Conservation (phyloP, 2,113 vertebrate species). For the Nibea coibor region DNA sequence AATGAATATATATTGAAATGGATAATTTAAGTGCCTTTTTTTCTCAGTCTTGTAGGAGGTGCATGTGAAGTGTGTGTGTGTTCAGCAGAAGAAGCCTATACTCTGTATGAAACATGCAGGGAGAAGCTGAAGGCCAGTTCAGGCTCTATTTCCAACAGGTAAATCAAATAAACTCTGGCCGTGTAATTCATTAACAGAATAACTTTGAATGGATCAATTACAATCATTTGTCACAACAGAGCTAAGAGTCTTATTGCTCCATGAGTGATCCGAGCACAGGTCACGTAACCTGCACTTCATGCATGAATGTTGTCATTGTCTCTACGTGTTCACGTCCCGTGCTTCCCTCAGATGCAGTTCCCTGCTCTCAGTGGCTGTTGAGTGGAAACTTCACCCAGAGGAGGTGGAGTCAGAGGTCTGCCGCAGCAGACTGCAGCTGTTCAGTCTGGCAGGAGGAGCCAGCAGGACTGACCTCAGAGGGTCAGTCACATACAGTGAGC, state of each 20-base stretch:
- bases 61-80: conserved; percentile 61
- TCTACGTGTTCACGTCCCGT: conserved; percentile 2
- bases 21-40: too few relatives aligned
- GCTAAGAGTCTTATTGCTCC: neutral
- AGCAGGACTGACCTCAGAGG: conserved; percentile 62
- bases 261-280: neutral
- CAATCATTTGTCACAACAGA: neutral
- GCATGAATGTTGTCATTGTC: neutral
- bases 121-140: conserved; percentile 47
- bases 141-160: conserved; percentile 63
- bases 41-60: conserved; percentile 74
- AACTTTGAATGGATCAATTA: conserved; percentile 35
- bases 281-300: neutral
- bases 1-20: neutral
- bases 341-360: conserved; percentile 64
- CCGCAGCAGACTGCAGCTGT: conserved; percentile 81
- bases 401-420: conserved; percentile 54
- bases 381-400: conserved; percentile 66
- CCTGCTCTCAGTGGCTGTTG: conserved; percentile 82
- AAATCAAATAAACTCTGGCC: conserved; percentile 23
- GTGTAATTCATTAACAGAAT: conserved; percentile 36
- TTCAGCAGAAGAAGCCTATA: conserved; percentile 72
- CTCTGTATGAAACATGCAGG: conserved; percentile 73
- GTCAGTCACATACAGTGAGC: conserved; percentile 50
- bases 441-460: conserved; percentile 77